A percentile compares a stretch with the other conserved stretches of the same genome.
These are phyloP conservation scores for Desmodus rotundus DNA, from an alignment of 2,113 vertebrate genomes.

Conservation along the genomic window DNA sequence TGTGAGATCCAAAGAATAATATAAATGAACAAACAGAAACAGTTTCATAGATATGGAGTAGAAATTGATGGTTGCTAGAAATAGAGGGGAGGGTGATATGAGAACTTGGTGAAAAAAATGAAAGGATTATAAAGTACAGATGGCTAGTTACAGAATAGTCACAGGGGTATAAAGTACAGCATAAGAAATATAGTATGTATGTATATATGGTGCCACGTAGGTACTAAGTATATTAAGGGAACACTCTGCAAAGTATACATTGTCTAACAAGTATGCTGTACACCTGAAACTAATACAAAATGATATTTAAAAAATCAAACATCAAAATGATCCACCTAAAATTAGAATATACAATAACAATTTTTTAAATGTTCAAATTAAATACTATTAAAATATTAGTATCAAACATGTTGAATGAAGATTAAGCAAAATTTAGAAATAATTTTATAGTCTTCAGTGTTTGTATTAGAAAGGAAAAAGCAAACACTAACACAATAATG, in stretches of 20 bases:
- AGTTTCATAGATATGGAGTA: not conserved
- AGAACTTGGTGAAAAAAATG: too few species aligned
- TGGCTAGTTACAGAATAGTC: not conserved
- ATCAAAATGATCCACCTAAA: not conserved
- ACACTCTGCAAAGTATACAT: not conserved
- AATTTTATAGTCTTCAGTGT: not conserved
- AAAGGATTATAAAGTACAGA: not conserved
- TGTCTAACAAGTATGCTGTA: not conserved
- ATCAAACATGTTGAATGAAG: not conserved
- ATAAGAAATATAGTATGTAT: not conserved
- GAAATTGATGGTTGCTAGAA: not conserved
- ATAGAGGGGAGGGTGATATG: not conserved
- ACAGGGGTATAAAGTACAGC: not conserved
- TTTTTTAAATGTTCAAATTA: not conserved
- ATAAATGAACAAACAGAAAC: not conserved
- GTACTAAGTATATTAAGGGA: not conserved
- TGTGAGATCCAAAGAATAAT: too few species aligned
- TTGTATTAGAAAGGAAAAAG: not conserved
- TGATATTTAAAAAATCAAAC: not conserved
- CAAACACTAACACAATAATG: not conserved
- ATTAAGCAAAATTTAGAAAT: not conserved
- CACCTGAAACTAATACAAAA: not conserved
- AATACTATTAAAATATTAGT: not conserved
- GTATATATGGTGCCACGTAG: not conserved
- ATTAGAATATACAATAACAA: not conserved